Evolutionary conservation across 2,113 vertebrate species (phyloP), one percentile per base, ranked within the genome.

Genomic region (Callocephalon fimbriatum): DNA sequence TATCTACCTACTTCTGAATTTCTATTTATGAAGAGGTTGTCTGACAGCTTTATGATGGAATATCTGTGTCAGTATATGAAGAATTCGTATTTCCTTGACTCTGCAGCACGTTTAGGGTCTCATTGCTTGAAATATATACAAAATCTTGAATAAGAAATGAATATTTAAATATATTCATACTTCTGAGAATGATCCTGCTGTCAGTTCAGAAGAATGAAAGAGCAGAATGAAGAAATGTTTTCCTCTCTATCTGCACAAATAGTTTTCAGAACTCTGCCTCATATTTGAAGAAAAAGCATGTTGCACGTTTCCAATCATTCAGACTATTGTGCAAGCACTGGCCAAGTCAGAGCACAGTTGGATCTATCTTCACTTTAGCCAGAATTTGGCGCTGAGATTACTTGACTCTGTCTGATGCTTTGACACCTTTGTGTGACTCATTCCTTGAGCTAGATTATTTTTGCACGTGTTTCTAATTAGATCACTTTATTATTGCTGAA

Each of bases 351-450:
- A 78, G 10, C 27, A 68, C 13, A 56, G 26, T 10, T 91, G 73
- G 68, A 51, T 67, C 32, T 51, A 2, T 54, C 68, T 68, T 81
- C 35, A 21, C 81, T 94, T 91, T 48, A 93, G 66, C 10, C 35
- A 93, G 44, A 96, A 85, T 63, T 87, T 87, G 75, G 65, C 51
- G 61, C 16, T 3, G 4, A 38, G 31, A 23, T 87, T 63, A 26
- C 13, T 83, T 93, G 62, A 80, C 27, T 76, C 21, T 40, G 16
- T 71, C 38, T 70, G 37, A 82, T 47, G 23, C 51, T 93, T 91
- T 93, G 61, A 96, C 73, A 87, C 77, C 51, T 95, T 87, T 48
- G 12, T 40, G 16, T 89, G 73, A 87, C 51, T 94, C 78, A 80
- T 80, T 85, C 40, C 38, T 89, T 84, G 53, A 63, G 9, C 14